Conservation (phyloP, 2,888 invertebrate genomes). For the Acronicta aceris region DNA sequence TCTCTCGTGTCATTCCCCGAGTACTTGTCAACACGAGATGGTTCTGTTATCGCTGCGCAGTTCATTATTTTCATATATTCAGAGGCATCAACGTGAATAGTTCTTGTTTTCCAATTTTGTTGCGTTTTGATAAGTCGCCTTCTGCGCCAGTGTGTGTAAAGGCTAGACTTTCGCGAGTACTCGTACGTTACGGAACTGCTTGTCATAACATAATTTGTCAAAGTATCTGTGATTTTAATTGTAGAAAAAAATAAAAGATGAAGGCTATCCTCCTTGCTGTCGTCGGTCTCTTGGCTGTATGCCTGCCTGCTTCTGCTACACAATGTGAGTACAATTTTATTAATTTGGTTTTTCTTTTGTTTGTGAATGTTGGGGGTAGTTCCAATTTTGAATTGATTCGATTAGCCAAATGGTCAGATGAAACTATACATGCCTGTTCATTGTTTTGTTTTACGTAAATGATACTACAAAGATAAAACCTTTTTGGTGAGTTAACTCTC, state of each 20-base stretch:
- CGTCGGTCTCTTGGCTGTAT: slow-evolving; percentile 84
- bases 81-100: slow-evolving; percentile 70
- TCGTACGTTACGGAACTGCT: slow-evolving; percentile 61
- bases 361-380: slow-evolving; percentile 5
- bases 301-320: slow-evolving; percentile 86
- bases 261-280: slow-evolving; percentile 87
- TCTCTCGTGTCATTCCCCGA: slow-evolving; percentile 72
- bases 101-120: slow-evolving; percentile 73
- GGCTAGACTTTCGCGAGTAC: slow-evolving; percentile 88
- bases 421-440: no score
- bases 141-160: slow-evolving; percentile 98
- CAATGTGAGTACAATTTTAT: slow-evolving; percentile 90
- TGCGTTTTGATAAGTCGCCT: slow-evolving; percentile 90
- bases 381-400: slow-evolving; percentile 6
- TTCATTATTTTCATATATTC: slow-evolving; percentile 80
- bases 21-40: slow-evolving; percentile 81
- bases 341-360: slow-evolving; percentile 48
- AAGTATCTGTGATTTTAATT: slow-evolving; percentile 85
- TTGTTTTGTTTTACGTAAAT: no score
- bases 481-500: not conserved
- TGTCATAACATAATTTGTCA: slow-evolving; percentile 71
- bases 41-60: slow-evolving; percentile 84
- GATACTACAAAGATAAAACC: not conserved
- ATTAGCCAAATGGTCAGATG: no score
- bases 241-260: slow-evolving; percentile 81